These are phyloP conservation scores for Bergia sp. DNA, from an alignment of 92 coral and sea anemone genomes.

Conservation along the genomic window DNA sequence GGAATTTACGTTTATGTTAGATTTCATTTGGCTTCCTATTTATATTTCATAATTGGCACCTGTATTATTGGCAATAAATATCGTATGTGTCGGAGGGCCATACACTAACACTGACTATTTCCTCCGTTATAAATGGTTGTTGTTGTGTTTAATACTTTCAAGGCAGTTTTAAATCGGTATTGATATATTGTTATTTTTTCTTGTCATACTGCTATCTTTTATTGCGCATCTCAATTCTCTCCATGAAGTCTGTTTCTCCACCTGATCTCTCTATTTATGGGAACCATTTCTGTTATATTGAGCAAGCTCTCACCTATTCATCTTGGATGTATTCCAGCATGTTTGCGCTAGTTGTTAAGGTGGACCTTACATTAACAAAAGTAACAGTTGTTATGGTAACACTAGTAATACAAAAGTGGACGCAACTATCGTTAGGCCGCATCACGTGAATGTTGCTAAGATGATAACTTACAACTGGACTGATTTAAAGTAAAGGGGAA, in stretches of 20 bases:
- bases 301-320: too few species aligned
- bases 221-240: too few species aligned
- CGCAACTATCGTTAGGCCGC: neutral
- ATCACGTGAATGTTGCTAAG: neutral
- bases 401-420: neutral
- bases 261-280: too few species aligned
- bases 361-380: neutral
- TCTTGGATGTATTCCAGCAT: neutral
- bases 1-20: too few species aligned
- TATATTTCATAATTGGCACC: too few species aligned
- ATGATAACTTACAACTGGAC: neutral
- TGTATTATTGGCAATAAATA: neutral
- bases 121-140: conserved; percentile 19
- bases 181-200: too few species aligned
- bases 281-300: too few species aligned
- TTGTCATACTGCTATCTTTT: too few species aligned
- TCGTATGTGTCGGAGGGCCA: conserved; percentile 7
- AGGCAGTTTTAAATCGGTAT: too few species aligned
- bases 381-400: conserved; percentile 13
- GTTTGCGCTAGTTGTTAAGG: neutral
- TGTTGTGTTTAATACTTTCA: neutral
- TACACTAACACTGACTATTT: conserved; percentile 1
- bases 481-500: neutral
- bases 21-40: too few species aligned
- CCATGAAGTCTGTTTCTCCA: too few species aligned